These are phyloP conservation scores for Polymixis flavicincta DNA, from an alignment of 2,888 invertebrate genomes.

Conservation along the genomic window DNA sequence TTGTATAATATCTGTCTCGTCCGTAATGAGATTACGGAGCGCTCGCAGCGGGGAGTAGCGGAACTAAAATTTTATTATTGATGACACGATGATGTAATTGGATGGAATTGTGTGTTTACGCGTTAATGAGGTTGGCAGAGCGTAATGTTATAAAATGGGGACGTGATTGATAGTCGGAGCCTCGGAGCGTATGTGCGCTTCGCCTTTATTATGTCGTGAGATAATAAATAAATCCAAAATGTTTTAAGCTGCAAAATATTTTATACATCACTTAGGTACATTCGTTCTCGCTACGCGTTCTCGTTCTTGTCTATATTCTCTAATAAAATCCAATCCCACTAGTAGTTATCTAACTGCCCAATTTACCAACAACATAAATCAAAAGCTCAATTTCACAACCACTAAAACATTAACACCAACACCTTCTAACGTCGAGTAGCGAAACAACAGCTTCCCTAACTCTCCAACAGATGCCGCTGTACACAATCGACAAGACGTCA, in stretches of 20 bases:
- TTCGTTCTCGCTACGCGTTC: no score
- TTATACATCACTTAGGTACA: not conserved
- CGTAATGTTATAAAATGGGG: conserved; percentile 59
- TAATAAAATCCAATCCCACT: not conserved
- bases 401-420: conserved; percentile 47
- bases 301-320: not conserved
- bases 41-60: conserved; percentile 62
- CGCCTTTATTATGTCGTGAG: conserved; percentile 18
- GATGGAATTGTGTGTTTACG: conserved; percentile 61
- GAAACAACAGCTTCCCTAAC: conserved; percentile 48
- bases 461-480: conserved; percentile 79
- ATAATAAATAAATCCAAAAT: not conserved
- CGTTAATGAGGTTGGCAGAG: conserved; percentile 64
- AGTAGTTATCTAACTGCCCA: conserved; percentile 1
- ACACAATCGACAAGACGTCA: conserved; percentile 77
- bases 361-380: conserved; percentile 23
- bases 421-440: conserved; percentile 74
- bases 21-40: conserved; percentile 71
- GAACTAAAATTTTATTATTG: conserved; percentile 70
- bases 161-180: conserved; percentile 60
- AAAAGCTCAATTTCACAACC: conserved; percentile 33
- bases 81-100: conserved; percentile 65
- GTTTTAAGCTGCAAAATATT: not conserved
- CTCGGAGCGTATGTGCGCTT: conserved; percentile 30
- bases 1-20: conserved; percentile 64